A percentile compares a stretch with the other conserved stretches of the same genome.
Conservation (phyloP, 2,797 vertebrate genomes). For the Phyllotis vaccarum region DNA sequence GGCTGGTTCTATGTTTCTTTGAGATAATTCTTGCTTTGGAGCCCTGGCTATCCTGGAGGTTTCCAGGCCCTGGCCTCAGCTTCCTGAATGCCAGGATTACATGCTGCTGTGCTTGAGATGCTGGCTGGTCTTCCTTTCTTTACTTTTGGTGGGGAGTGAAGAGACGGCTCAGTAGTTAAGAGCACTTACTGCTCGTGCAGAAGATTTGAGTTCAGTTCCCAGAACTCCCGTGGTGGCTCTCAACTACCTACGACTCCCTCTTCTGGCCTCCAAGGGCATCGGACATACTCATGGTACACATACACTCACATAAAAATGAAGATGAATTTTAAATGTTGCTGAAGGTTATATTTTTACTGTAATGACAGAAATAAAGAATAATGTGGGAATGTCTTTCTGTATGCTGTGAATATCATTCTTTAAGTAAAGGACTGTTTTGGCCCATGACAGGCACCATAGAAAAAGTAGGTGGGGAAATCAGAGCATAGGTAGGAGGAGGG, state of each 20-base stretch:
- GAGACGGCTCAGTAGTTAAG: neutral
- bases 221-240: neutral
- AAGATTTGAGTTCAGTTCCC: neutral
- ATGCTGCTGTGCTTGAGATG: neutral
- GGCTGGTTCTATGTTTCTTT: neutral
- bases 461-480: too few species aligned
- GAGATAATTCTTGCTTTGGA: neutral
- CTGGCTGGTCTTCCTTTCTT: neutral
- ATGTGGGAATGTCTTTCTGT: too few species aligned
- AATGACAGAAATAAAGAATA: conserved; percentile 38
- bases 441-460: too few species aligned
- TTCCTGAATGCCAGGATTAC: neutral
- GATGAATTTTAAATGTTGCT: conserved; percentile 12
- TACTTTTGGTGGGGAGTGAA: neutral
- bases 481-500: too few species aligned
- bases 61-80: neutral
- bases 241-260: neutral
- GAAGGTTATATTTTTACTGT: neutral
- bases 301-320: neutral
- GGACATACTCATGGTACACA: neutral
- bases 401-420: too few species aligned
- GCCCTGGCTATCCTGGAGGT: neutral
- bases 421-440: too few species aligned
- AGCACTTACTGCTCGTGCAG: neutral
- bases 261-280: neutral